Evolutionary conservation across 2,888 invertebrate species (phyloP).

Genomic region (Torymus tubicola): DNA sequence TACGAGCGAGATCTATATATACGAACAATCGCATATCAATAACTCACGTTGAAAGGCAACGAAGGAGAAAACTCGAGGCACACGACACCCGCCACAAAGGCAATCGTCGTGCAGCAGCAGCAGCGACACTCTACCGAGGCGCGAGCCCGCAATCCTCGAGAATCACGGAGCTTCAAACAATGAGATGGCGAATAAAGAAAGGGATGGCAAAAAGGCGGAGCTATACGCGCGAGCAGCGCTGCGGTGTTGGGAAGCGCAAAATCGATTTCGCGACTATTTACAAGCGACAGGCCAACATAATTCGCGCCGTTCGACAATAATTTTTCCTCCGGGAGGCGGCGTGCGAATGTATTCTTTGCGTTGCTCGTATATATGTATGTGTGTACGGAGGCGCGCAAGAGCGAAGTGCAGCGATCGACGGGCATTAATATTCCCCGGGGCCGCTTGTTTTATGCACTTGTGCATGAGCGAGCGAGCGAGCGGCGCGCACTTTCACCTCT

Average conservation of each 20-base stretch:
- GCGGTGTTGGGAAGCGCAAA: constrained; percentile 3
- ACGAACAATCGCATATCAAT: constrained; percentile 4
- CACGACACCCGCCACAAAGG: background rate
- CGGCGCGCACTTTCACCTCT: constrained; percentile 28
- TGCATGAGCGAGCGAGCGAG: background rate
- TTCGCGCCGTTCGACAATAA: constrained; percentile 30
- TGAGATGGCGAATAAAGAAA: constrained; percentile 11
- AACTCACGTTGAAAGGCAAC: background rate
- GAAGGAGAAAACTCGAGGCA: constrained; percentile 1
- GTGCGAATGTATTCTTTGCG: too few relatives aligned
- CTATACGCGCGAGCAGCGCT: background rate
- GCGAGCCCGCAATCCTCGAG: constrained; percentile 25
- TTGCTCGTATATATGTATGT: too few relatives aligned
- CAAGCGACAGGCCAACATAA: constrained; percentile 38
- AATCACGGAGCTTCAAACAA: constrained; percentile 33
- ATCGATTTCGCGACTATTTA: constrained; percentile 43
- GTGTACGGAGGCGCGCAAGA: too few relatives aligned
- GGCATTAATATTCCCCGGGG: constrained; percentile 13
- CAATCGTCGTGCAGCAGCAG: too few relatives aligned
- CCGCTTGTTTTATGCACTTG: constrained; percentile 24
- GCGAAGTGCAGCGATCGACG: background rate
- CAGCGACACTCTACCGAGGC: constrained; percentile 12
- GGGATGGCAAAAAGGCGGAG: constrained; percentile 8
- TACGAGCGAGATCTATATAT: background rate
- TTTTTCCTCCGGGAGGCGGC: constrained; percentile 9